Conservation (phyloP, 1,140 invertebrate species). For the Drosophila bipectinata region DNA sequence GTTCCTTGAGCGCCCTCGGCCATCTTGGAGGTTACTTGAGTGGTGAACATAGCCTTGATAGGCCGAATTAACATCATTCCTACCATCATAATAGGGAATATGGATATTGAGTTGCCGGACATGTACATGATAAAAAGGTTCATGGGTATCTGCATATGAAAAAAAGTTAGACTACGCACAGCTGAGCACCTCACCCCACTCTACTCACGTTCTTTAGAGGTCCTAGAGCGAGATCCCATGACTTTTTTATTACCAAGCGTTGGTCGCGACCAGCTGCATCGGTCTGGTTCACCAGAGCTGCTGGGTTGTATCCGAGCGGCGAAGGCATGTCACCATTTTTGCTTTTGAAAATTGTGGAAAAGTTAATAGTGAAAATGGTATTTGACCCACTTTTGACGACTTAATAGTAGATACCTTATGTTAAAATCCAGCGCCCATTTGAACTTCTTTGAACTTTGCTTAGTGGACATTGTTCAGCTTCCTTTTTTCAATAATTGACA, state of each 20-base stretch:
- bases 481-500: conserved; percentile 12
- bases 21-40: conserved; percentile 96
- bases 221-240: conserved; percentile 98
- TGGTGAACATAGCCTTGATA: conserved; percentile 96
- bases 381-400: background rate
- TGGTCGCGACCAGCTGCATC: conserved; percentile 90
- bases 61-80: conserved; percentile 98
- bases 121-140: conserved; percentile 99
- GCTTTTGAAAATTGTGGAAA: conserved; percentile 34
- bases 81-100: conserved; percentile 99
- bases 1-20: conserved; percentile 96
- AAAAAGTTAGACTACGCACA: conserved; percentile 7
- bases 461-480: conserved; percentile 69
- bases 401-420: conserved; percentile 44
- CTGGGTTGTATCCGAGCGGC: conserved; percentile 93
- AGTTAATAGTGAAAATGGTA: background rate
- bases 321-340: conserved; percentile 86
- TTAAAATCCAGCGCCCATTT: conserved; percentile 82
- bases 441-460: conserved; percentile 71
- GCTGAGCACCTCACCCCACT: background rate
- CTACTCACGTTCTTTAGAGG: conserved; percentile 86
- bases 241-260: conserved; percentile 95
- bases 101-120: conserved; percentile 99
- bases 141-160: conserved; percentile 91
- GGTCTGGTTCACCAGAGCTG: conserved; percentile 88